Base-by-base conservation (phyloP, 1,140 invertebrate species). In the Drosophila ohnishii region DNA sequence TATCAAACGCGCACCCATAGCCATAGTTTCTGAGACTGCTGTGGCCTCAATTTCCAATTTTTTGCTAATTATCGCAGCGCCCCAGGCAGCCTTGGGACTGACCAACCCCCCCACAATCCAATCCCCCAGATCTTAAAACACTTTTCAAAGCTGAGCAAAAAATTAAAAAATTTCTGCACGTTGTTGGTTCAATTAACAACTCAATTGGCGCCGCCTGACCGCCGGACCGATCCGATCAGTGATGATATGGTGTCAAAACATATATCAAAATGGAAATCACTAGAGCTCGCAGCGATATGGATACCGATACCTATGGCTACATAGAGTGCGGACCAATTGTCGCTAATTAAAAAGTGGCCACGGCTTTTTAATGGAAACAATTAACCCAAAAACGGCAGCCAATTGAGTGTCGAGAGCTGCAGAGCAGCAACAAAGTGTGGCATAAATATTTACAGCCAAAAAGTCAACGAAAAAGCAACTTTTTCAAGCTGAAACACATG, bases 331-430 rank as follows among this genome's bases (percentile, higher is more conserved):
- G 72, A 78, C 69, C 88, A 89, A 89, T 89, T 89, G 80, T 47
- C 48, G 67, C 82, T 90, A 90, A 90, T 90, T 90, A 90, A 90
- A 90, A 90, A 90, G 85, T 89, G 72, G 86, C 74, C 60, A 73
- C 76, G 34, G 83, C 87, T 87, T 87, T 85, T 87, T 90, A 90
- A 90, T 90, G 83, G 82, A 90, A 90, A 90, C 87, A 90, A 90
- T 90, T 90, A 90, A 90, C 87, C 87, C 87, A 87, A 90, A 90
- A 88, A 75, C 66, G 74, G 71, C 66, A 58, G 71, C 42, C 87
- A 87, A 90, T 82, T 89, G 80, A 75, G 60, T 80, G 70, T 45
- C 77, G 82, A 64, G 28, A 50, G 48, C 48, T 16, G 11, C 16
- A 30, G 16, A 34, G 30, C n/a, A 62, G 22, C 59, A 76, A 72